Evolutionary conservation across 2,113 vertebrate genomes (phyloP).

Genomic region (Pomatostomus ruficeps): DNA sequence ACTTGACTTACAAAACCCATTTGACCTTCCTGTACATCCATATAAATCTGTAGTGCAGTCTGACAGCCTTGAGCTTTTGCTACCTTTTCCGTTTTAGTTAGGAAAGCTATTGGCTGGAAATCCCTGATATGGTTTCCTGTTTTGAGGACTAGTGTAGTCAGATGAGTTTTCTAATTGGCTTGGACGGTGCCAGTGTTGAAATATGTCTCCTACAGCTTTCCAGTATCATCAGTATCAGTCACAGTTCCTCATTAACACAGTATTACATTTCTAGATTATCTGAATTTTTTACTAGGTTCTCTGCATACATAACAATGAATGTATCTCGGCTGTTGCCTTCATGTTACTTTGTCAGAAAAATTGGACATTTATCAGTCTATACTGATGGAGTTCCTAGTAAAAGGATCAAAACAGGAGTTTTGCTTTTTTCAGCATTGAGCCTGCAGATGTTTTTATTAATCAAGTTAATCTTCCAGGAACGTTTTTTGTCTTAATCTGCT

Average conservation of each 20-base stretch:
- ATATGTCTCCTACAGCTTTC: not conserved
- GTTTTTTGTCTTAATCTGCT: not conserved
- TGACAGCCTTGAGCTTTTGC: not conserved
- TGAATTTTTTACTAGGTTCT: not conserved
- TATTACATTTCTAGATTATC: not conserved
- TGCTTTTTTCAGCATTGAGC: not conserved
- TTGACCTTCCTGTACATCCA: not conserved
- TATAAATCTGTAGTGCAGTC: not conserved
- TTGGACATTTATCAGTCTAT: not conserved
- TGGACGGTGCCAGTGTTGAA: not conserved
- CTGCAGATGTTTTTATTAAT: conserved; percentile 4
- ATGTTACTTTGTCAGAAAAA: not conserved
- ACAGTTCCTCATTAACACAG: not conserved
- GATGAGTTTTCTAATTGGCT: not conserved
- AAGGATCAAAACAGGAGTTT: not conserved
- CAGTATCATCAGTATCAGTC: not conserved
- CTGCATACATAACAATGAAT: not conserved
- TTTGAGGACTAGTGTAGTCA: not conserved
- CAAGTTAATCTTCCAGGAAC: not conserved
- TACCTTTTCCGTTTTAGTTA: not conserved
- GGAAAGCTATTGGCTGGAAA: not conserved
- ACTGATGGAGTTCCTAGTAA: not conserved
- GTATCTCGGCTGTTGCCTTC: not conserved
- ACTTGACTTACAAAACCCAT: not conserved
- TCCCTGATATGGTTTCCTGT: not conserved